Percentiles rank a stretch among this genome's conserved stretches.
Conservation (phyloP, 2,113 vertebrate genomes). For the Tychaedon coryphoeus region DNA sequence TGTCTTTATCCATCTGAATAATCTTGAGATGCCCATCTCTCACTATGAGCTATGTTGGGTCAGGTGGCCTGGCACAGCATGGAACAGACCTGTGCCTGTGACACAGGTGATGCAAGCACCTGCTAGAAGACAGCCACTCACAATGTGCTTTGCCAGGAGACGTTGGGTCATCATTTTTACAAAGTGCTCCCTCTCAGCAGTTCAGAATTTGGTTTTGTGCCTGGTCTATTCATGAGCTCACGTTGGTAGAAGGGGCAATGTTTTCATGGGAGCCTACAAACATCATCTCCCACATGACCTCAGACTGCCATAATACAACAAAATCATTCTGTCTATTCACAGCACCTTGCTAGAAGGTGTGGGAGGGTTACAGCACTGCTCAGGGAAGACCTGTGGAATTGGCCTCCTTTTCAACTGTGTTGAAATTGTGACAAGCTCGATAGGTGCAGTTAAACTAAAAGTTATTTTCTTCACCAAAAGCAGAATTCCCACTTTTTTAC, state of each 20-base stretch:
- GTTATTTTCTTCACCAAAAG: not conserved
- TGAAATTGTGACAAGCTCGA: not conserved
- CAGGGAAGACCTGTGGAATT: not conserved
- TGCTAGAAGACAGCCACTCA: not conserved
- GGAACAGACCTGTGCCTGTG: not conserved
- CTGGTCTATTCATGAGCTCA: fast-evolving
- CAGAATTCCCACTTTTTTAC: not conserved
- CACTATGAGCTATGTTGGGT: fast-evolving
- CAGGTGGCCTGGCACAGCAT: fast-evolving
- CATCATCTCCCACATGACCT: not conserved
- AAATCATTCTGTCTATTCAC: not conserved
- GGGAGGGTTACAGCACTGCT: not conserved
- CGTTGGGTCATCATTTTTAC: fast-evolving
- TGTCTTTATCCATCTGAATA: not conserved
- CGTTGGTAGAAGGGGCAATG: not conserved
- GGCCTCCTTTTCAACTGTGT: not conserved
- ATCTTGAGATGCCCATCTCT: not conserved
- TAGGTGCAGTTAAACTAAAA: not conserved
- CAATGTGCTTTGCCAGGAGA: not conserved
- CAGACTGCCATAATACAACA: not conserved
- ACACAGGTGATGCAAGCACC: not conserved
- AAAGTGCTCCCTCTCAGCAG: not conserved
- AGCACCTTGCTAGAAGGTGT: not conserved
- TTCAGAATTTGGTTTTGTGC: not conserved
- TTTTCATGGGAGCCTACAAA: not conserved